Evolutionary conservation across 1,140 invertebrate genomes (phyloP).

Genomic region (Drepana arcuata): DNA sequence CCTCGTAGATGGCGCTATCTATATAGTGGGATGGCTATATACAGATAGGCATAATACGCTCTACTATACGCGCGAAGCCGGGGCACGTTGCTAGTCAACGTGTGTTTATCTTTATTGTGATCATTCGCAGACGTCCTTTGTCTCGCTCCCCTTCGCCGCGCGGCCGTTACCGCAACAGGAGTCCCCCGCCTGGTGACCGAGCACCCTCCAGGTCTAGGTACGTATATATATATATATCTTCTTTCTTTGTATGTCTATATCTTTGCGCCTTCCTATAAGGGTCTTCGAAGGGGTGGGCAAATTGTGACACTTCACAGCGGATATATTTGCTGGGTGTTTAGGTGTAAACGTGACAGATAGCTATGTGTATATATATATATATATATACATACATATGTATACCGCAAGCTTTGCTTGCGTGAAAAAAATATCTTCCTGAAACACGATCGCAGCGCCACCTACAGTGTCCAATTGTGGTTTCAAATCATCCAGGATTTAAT

Average conservation of each 20-base stretch:
- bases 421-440: no score
- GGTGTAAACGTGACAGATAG: neutral
- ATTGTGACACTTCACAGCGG: neutral
- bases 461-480: no score
- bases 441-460: no score
- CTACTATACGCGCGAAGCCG: no score
- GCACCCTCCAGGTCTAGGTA: constrained; percentile 35
- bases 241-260: neutral
- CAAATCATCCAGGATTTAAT: no score
- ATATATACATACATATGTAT: neutral
- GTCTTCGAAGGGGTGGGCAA: neutral
- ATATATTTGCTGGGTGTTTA: neutral
- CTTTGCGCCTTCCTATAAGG: neutral
- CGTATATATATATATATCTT: neutral
- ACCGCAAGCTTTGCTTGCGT: no score
- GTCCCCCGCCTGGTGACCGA: constrained; percentile 42
- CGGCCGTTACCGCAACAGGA: constrained; percentile 55
- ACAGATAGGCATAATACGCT: no score
- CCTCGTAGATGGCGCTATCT: no score
- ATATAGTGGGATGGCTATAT: no score
- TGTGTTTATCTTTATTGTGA: no score
- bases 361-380: neutral
- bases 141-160: constrained; percentile 46
- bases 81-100: no score
- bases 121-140: constrained; percentile 29